A percentile compares a stretch with the other conserved stretches of the same genome.
Evolutionary conservation across 2,888 invertebrate species (phyloP).

Genomic region (Phaonia tiefii): DNA sequence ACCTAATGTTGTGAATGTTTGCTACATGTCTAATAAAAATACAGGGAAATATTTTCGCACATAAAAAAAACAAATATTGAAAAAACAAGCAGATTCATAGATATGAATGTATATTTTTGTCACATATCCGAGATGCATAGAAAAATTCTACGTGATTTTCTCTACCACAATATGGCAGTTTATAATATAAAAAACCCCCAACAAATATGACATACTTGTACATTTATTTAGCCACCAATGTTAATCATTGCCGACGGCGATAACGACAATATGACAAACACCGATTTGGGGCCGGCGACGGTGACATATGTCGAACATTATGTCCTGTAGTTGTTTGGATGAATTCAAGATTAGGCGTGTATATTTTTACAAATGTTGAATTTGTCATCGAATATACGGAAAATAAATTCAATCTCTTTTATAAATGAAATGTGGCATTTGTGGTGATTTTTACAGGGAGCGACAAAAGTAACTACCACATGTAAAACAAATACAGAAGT

Average conservation of each 20-base stretch:
- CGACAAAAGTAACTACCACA: too few relatives aligned
- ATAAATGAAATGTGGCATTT: background rate
- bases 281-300: too few relatives aligned
- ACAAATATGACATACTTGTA: background rate
- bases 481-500: too few relatives aligned
- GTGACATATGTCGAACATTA: constrained; percentile 22
- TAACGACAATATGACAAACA: background rate
- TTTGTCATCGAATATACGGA: background rate
- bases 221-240: background rate
- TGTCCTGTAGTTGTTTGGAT: background rate
- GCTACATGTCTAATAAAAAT: too few relatives aligned
- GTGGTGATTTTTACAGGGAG: too few relatives aligned
- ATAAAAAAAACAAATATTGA: too few relatives aligned
- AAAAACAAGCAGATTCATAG: too few relatives aligned
- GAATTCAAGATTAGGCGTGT: constrained; percentile 19
- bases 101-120: too few relatives aligned
- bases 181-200: background rate
- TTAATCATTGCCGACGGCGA: background rate
- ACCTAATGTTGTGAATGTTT: too few relatives aligned
- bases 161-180: background rate
- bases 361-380: background rate
- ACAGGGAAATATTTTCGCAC: too few relatives aligned
- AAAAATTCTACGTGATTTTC: constrained; percentile 4
- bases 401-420: background rate
- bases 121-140: constrained; percentile 21